A percentile compares a stretch with the other conserved stretches of the same genome.
These are phyloP conservation scores for Turnix velox DNA, from an alignment of 2,113 vertebrate species.

Conservation along the genomic window DNA sequence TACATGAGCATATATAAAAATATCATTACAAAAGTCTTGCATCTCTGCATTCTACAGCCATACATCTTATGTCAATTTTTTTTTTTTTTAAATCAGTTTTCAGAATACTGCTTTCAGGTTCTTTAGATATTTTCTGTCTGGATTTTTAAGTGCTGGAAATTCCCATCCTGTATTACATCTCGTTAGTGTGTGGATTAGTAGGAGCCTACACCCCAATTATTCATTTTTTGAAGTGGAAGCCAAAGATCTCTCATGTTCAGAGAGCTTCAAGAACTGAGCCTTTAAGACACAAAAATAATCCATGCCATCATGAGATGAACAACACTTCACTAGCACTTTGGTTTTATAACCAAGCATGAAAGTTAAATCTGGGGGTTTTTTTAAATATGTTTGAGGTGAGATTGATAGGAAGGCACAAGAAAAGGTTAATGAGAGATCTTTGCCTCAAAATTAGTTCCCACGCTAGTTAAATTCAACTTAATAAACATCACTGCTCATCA, in stretches of 20 bases:
- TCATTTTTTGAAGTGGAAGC: neutral
- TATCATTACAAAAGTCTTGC: neutral
- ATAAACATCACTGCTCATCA: conserved; percentile 1
- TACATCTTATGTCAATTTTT: neutral
- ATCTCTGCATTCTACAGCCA: neutral
- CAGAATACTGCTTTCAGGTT: neutral
- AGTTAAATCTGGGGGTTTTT: neutral
- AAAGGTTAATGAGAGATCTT: neutral
- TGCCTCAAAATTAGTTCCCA: neutral
- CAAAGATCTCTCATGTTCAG: neutral
- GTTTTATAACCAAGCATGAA: neutral
- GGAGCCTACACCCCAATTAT: neutral
- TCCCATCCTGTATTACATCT: neutral
- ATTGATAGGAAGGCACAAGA: neutral
- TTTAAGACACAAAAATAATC: neutral
- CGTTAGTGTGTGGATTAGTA: neutral
- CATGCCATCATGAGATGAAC: neutral
- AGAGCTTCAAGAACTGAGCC: neutral
- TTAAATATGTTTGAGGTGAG: neutral
- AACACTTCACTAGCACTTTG: neutral
- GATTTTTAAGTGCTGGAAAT: neutral
- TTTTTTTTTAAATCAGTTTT: neutral
- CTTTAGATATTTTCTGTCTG: neutral
- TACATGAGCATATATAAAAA: neutral
- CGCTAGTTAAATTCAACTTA: neutral